Base-by-base conservation (phyloP, 2,888 invertebrate species). In the Automeris io region DNA sequence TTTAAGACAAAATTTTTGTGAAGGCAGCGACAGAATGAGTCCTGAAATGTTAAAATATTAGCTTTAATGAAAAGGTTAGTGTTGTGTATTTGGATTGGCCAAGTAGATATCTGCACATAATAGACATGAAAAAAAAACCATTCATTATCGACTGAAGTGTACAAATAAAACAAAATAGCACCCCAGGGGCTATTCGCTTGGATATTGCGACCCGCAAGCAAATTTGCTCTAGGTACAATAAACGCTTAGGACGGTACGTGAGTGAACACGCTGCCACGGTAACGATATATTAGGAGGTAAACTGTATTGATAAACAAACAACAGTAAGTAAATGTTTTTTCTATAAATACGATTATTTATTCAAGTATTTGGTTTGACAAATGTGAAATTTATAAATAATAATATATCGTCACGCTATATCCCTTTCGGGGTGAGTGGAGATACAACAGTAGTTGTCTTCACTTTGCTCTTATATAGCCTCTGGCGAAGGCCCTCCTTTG, bases 141-240 rank as follows among this genome's bases (percentile, higher is more conserved):
- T 82, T 80, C 80, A 82, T 83, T 82, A 82, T 76, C 75, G 75
- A 61, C 63, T 71, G 61, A 66, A 61, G 66, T 54, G 73, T 50
- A 66, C 72, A 80, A 80, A 81, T 80, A 81, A 79, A 82, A 80
- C 76, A 73, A 65, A 61, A 82, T 79, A 54, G 76, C 66, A 72
- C 83, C 81, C 81, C 50, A 51, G 75, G 67, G 83, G 64, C 64
- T 68, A 69, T 61, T 79, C 70, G 55, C 69, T 69, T 67, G 74
- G 76, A 79, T 83, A 83, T 85, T 82, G 85, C 81, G 78, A 68
- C 70, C 74, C 77, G 57, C 80, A 79, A 82, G 80, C 80, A 83
- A 81, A 83, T 83, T 82, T 81, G 72, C 76, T 77, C 72, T 71
- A 73, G 79, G 71, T 77, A 71, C 78, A 80, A 81, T 82, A 82